Evolutionary conservation across 2,797 vertebrate species (phyloP), one percentile per base, ranked within the genome.

Genomic region (Avahi laniger): DNA sequence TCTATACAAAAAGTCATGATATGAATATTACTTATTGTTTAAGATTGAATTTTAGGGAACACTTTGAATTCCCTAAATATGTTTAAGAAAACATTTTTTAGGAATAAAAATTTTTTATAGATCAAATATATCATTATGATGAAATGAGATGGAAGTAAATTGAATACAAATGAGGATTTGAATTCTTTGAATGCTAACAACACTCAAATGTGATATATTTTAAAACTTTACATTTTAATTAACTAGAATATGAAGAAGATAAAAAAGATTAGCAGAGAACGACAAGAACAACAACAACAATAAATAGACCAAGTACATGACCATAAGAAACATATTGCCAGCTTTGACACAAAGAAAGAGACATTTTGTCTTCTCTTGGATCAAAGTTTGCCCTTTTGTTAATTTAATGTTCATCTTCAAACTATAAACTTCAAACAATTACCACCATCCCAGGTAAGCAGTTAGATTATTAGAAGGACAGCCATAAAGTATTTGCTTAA

Each of bases 361-460:
- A 63, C 5, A 67, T 86, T 75, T 63, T 82, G 28, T 67, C 30
- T 73, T 81, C 70, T 79, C 20, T 78, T n/a, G n/a, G 15, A 5
- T 73, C n/a, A 65, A 83, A 96, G 24, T 90, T 73, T 94, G 76
- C 7, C 57, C 80, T 73, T 84, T 76, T 93, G 13, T 52, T 89
- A 72, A 38, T 87, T 52, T 52, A 79, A 35, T 76, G 12, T 78
- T 94, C 61, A 81, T 91, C 28, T 91, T 88, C 54, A 92, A 59
- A 80, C 65, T 78, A 12, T 20, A 50, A 15, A 41, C 24, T 70
- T 18, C 54, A 43, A 76, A 46, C 18, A 73, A 57, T 57, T 57
- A 26, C 22, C 22, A 11, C 28, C 8, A 63, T 67, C 41, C 20
- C 12, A 75, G 50, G 43, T 50, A 75, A 73, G 12, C 33, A 43